Percentiles rank a stretch among this genome's conserved stretches.
Evolutionary conservation across 1,140 invertebrate genomes (phyloP).

Genomic region (Drosophila obscura): DNA sequence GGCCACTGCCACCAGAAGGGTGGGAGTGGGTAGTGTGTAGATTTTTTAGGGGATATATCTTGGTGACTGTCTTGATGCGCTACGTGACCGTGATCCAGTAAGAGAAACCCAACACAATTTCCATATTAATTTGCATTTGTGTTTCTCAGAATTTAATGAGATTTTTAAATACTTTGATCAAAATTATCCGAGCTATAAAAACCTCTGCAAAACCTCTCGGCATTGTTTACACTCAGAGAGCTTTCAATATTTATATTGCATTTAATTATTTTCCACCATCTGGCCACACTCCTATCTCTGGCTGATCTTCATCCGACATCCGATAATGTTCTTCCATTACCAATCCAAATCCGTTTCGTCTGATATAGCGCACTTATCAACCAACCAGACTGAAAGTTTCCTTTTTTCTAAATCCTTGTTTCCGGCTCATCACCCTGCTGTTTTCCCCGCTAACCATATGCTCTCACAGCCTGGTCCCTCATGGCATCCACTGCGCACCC

Average conservation of each 20-base stretch:
- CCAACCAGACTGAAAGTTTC: conserved; percentile 13
- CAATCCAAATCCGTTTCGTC: background rate
- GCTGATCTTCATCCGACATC: conserved; percentile 2
- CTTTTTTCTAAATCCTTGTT: conserved; percentile 35
- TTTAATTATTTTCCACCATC: background rate
- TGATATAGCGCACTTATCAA: conserved; percentile 18
- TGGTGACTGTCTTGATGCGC: conserved; percentile 11
- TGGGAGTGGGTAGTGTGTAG: conserved; percentile 1
- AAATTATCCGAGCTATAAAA: no score
- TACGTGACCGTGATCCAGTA: conserved; percentile 1
- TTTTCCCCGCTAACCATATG: conserved; percentile 48
- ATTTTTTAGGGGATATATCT: conserved; percentile 14
- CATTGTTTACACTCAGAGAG: no score
- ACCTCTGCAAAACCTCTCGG: no score
- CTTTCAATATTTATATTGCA: no score
- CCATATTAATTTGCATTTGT: no score
- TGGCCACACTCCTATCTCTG: background rate
- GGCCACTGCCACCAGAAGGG: background rate
- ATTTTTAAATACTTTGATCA: no score
- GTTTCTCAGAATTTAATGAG: no score
- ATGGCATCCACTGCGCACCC: background rate
- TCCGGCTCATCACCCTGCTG: conserved; percentile 39
- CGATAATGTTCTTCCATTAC: conserved; percentile 7
- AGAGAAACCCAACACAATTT: no score
- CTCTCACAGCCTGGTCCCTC: conserved; percentile 27